Evolutionary conservation across 53 echinoderm and acorn worm species (phyloP), one percentile per base, ranked within the genome.

Genomic region (Henricia sp.): DNA sequence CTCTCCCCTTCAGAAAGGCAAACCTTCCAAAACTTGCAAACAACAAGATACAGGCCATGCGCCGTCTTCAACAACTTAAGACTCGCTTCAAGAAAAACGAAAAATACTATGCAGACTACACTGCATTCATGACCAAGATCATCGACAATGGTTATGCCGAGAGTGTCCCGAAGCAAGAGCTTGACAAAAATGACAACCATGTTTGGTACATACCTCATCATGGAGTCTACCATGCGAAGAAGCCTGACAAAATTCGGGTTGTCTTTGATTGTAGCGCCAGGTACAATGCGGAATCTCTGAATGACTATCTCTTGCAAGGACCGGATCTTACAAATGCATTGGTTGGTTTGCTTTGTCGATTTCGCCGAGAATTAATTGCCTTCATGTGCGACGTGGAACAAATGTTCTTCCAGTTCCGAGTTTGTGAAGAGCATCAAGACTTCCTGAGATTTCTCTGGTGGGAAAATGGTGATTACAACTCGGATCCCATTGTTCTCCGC

Each of bases 391-490:
- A 87, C 36, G 3, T 38, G 19, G 73, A 73, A 51, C 57, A 58
- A 10, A 89, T 89, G 89, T 89, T 89, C 23, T 69, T 67, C 46
- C 88, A 88, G 38, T 82, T 82, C 70, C 6, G 32, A 16, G 86
- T 86, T 1, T 33, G 21, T 38, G n/a, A 32, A 52, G 88, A 80
- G n/a, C 56, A 94, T 41, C 30, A 83, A n/a, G 56, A 91, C 29
- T 82, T 73, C 40, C 76, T 91, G 3, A 44, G 94, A n/a, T 93
- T 87, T 56, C 67, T 93, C 6, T 93, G 94, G 94, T 93, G 90
- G 90, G 33, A 87, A 24, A 71, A 85, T 37, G 92, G 82, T 16
- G n/a, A 88, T 29, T 8, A 14, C 14, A 37, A 85, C 0, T 3
- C 42, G 24, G 19, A 42, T 3, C 85, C 85, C 0, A 2, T 8